Base-by-base conservation (phyloP, 1,140 invertebrate genomes). In the Lerema accius region DNA sequence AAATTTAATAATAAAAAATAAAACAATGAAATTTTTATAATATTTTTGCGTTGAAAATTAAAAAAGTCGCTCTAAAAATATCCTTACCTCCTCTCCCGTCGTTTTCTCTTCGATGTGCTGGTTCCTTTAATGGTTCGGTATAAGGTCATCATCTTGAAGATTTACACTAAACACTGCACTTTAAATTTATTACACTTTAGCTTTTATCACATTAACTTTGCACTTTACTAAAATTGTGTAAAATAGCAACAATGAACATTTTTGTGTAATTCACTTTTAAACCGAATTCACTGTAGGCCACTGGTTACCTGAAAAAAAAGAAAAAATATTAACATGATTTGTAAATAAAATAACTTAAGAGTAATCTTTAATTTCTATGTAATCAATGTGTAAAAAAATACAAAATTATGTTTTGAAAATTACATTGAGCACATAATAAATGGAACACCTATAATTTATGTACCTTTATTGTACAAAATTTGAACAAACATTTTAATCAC, bases 71-170 rank as follows among this genome's bases (percentile, higher is more conserved):
- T n/a, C n/a, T n/a, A n/a, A n/a, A n/a, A n/a, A n/a, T n/a, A n/a
- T n/a, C n/a, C n/a, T n/a, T 55, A 90, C 85, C 85, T 88, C 73
- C 86, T 73, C 66, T 90, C 87, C n/a, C 87, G 71, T 45, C 80
- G 80, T 78, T 90, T 90, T 65, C 84, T 81, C 58, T 82, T 87
- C 10, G 80, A 73, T 0, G 85, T 86, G 53, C 83, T 85, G 46
- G 83, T 89, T 3, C 87, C 87, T 53, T 89, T 90, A 14, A 90
- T 87, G 67, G 86, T 90, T 78, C 86, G 77, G 65, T 90, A 90
- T 42, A 90, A 53, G 65, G 87, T 90, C 87, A 90, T 89, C 87
- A 90, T 90, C 63, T 88, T 88, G 83, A 53, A 32, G 15, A 50
- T 58, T 42, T 46, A 66, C 50, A 46, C 53, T 65, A 62, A 53